Evolutionary conservation across 2,113 vertebrate species (phyloP).

Genomic region (Abramis brama): DNA sequence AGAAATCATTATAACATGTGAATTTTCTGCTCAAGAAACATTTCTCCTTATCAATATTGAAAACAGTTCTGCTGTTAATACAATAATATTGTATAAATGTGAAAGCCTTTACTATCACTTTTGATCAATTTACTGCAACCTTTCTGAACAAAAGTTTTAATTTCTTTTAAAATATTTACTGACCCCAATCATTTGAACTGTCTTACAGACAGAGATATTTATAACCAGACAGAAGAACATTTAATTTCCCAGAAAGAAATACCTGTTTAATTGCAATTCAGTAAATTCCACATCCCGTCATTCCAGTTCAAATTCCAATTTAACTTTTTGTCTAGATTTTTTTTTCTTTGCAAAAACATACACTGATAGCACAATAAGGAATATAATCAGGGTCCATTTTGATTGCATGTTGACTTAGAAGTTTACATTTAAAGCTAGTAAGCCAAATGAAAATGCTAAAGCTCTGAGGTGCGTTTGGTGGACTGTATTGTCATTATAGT

Average conservation of each 20-base stretch:
- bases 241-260: not conserved
- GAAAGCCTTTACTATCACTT: not conserved
- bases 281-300: not conserved
- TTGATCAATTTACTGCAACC: not conserved
- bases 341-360: not conserved
- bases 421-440: not conserved
- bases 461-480: not conserved
- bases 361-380: not conserved
- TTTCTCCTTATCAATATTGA: not conserved
- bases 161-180: not conserved
- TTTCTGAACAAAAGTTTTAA: not conserved
- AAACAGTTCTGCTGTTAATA: not conserved
- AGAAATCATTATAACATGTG: not conserved
- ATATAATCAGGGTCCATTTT: not conserved
- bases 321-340: not conserved
- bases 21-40: not conserved
- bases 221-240: not conserved
- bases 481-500: conserved; percentile 13
- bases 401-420: not conserved
- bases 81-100: not conserved
- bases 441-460: not conserved
- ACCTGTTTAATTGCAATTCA: not conserved
- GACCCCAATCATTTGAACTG: not conserved
- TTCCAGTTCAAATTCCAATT: not conserved
- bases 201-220: not conserved